phyloP scores from a whole-genome alignment of 2,888 invertebrate species.

The Aspidapion aeneum region DNA sequence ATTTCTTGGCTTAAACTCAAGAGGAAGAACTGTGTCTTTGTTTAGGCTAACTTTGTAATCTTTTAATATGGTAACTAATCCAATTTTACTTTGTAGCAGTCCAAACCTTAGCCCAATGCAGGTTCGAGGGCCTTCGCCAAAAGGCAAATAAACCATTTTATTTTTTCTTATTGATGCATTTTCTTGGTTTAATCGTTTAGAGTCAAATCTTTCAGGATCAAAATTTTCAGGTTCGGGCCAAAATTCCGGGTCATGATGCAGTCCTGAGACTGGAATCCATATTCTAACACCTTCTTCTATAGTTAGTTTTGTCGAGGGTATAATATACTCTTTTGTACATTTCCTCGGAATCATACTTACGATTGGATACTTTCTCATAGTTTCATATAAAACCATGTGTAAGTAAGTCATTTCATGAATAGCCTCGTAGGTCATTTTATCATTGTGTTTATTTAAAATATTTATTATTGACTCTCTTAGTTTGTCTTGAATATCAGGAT shows the following conservation, averaged over 20 bases:
- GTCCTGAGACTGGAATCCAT: background rate
- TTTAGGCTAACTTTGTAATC: background rate
- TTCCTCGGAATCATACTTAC: background rate
- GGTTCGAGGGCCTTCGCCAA: background rate
- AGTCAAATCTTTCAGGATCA: background rate
- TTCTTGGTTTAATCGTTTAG: background rate
- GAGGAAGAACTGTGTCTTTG: background rate
- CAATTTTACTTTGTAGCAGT: background rate
- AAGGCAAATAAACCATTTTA: background rate
- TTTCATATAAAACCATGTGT: background rate
- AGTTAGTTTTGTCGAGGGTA: background rate
- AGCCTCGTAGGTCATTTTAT: constrained; percentile 44
- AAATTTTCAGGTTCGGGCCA: background rate
- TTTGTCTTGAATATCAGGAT: constrained; percentile 44
- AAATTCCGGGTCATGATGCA: background rate
- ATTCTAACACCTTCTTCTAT: background rate
- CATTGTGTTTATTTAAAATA: constrained; percentile 35
- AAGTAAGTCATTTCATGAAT: constrained; percentile 49
- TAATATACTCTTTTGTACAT: background rate
- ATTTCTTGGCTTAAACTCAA: background rate
- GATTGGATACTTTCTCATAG: background rate
- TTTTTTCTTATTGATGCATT: background rate
- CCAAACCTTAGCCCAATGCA: background rate
- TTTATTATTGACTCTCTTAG: constrained; percentile 39
- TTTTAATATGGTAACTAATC: background rate